These are phyloP conservation scores for Cherax destructor DNA, from an alignment of 1,140 invertebrate genomes.

Conservation along the genomic window DNA sequence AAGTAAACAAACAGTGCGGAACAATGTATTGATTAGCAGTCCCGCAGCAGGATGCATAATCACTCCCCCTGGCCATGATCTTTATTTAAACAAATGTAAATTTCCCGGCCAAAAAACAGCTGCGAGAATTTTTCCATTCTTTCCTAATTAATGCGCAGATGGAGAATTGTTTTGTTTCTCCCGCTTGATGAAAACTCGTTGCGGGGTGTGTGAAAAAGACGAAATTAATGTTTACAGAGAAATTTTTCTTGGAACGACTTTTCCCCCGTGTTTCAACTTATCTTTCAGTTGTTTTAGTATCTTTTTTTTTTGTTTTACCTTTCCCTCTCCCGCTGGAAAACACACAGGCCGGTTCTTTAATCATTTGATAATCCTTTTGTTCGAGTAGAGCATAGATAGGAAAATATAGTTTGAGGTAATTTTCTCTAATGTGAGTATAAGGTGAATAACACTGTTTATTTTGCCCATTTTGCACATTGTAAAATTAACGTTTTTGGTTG, in stretches of 20 bases:
- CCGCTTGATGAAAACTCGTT: conserved; percentile 67
- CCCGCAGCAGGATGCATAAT: conserved; percentile 53
- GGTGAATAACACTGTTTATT: no score
- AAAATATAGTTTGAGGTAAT: conserved; percentile 33
- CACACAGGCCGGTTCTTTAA: conserved; percentile 59
- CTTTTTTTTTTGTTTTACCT: conserved; percentile 1
- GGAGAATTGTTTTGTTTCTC: conserved; percentile 69
- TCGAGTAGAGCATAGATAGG: conserved; percentile 12
- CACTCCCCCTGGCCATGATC: conserved; percentile 58
- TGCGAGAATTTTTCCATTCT: conserved; percentile 67
- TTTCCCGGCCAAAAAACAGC: conserved; percentile 56
- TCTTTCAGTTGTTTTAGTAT: conserved; percentile 57
- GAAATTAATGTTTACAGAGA: conserved; percentile 69
- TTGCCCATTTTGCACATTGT: no score
- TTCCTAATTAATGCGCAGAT: conserved; percentile 69
- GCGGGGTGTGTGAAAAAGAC: conserved; percentile 65
- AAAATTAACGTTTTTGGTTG: no score
- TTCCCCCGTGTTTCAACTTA: conserved; percentile 50
- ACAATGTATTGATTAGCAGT: conserved; percentile 51
- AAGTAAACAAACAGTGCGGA: conserved; percentile 54
- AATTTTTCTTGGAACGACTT: conserved; percentile 65
- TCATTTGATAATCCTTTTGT: conserved; percentile 52
- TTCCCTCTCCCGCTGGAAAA: conserved; percentile 28
- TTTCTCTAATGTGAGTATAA: not conserved
- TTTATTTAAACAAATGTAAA: conserved; percentile 70